A percentile compares a stretch with the other conserved stretches of the same genome.
These are phyloP conservation scores for Hydropotes inermis DNA, from an alignment of 2,113 vertebrate species.

Conservation along the genomic window DNA sequence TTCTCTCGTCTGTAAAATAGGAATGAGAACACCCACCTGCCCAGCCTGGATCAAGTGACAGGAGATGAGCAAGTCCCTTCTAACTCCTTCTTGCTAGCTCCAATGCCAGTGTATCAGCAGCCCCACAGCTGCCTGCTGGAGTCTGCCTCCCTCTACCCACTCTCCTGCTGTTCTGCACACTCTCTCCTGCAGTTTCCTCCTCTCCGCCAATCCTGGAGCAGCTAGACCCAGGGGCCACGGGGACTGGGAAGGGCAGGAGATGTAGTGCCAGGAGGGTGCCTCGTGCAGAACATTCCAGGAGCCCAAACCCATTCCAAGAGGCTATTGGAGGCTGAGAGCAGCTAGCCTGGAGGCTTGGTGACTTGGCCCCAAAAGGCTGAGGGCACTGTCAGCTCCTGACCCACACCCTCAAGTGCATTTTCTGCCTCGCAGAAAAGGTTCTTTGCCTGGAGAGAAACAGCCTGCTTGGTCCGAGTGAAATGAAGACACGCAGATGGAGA, in stretches of 20 bases:
- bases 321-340: background rate
- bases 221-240: background rate
- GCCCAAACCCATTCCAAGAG: conserved; percentile 43
- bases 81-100: background rate
- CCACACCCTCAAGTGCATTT: background rate
- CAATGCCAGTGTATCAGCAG: background rate
- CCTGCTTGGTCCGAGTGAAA: background rate
- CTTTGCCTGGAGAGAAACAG: background rate
- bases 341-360: background rate
- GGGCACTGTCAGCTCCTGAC: background rate
- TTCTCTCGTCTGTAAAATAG: background rate
- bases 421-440: background rate
- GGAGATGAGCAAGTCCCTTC: background rate
- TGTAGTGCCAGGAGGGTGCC: conserved; percentile 6
- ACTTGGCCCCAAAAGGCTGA: background rate
- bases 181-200: background rate
- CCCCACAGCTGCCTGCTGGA: fast-evolving
- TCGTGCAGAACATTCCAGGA: conserved; percentile 58
- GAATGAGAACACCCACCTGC: background rate
- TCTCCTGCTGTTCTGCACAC: background rate
- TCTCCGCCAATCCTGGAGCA: conserved; percentile 6
- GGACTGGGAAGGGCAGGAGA: background rate
- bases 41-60: background rate
- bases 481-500: background rate
- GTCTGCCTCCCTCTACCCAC: background rate